phyloP scores from a whole-genome alignment of 2,113 vertebrate genomes.

The Helogale parvula region DNA sequence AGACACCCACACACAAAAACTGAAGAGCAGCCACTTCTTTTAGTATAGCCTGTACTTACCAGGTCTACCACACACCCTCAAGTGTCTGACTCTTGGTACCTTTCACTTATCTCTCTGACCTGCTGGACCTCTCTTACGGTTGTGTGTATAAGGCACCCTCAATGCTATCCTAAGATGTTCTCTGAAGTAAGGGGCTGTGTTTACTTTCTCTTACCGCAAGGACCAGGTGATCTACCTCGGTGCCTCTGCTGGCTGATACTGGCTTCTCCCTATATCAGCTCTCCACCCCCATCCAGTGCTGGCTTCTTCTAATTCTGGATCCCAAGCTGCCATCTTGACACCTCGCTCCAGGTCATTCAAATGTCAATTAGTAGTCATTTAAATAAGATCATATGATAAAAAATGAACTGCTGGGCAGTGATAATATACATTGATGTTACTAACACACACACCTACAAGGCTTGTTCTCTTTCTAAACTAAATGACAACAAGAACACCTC shows the following conservation, averaged over 20 bases:
- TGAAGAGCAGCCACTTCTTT: background rate
- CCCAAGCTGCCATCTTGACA: background rate
- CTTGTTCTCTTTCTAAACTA: background rate
- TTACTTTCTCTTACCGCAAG: background rate
- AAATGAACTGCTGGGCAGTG: background rate
- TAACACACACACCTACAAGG: background rate
- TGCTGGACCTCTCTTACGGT: background rate
- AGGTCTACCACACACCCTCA: background rate
- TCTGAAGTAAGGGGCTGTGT: background rate
- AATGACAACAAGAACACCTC: background rate
- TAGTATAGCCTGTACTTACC: background rate
- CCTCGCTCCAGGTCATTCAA: background rate
- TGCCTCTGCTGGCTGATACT: background rate
- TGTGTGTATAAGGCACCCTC: background rate
- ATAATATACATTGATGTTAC: background rate
- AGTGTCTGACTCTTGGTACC: background rate
- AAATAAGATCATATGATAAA: slow-evolving; percentile 27
- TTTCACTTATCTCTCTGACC: background rate
- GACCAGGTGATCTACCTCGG: background rate
- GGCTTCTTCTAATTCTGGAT: background rate
- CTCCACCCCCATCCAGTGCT: background rate
- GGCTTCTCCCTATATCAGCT: background rate
- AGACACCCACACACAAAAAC: background rate
- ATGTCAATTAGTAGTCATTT: background rate
- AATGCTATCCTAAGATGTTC: background rate